Evolutionary conservation across 1,140 invertebrate species (phyloP), one percentile per base, ranked within the genome.

Genomic region (Eueides isabella): DNA sequence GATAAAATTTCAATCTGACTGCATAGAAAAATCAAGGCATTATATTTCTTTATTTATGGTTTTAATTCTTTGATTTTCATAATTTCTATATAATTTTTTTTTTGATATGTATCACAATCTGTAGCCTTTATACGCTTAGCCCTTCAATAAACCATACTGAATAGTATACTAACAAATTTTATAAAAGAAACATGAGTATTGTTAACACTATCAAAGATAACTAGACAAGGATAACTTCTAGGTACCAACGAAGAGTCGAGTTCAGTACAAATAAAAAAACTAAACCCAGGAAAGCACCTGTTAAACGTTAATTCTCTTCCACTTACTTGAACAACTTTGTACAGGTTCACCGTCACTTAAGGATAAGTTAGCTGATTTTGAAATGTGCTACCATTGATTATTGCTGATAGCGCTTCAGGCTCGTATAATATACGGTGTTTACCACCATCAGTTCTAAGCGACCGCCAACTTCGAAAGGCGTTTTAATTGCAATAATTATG

Each of bases 311-410:
- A 71, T 62, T 55, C 48, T 5, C 48, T 26, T 55, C 29, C 63
- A 35, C 63, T 55, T 66, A 72, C 61, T 5, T 7, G 7, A 31
- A 30, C 48, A 72, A 72, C 70, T 33, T 48, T 61, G 30, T 71
- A 68, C 38, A 38, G 66, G 41, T 55, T 44, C 66, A 66, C 63
- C 48, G 44, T 72, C 70, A 9, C 23, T 72, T 66, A 55, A 72
- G 33, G 70, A 66, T 65, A 26, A 72, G 70, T 48, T 64, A 65
- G 62, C 63, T 72, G 70, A 72, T 63, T 72, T 72, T 72, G 70
- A 72, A 66, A 72, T 72, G 70, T 72, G 31, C 38, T 72, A 72
- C 70, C 70, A 72, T 61, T 66, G 70, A 72, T 72, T 72, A 72
- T 66, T 65, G 70, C 41, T 65, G 63, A 66, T 72, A 65, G 48